Conservation (phyloP, 2,113 vertebrate genomes). For the Prionailurus bengalensis region DNA sequence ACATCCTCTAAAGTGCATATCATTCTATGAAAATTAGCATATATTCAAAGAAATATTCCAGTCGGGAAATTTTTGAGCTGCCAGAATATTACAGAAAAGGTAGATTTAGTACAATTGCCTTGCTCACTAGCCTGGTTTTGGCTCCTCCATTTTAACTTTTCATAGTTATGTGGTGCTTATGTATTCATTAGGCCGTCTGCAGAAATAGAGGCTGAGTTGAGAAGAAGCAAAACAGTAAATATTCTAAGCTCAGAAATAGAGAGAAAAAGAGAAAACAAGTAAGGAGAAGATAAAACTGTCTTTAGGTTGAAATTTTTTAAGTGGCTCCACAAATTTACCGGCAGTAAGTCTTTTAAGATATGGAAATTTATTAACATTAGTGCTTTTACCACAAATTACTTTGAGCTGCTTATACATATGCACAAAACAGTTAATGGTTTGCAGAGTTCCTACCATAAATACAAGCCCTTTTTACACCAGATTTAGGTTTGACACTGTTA, state of each 20-base stretch:
- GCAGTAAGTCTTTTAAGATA: conserved; percentile 28
- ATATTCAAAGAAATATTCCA: not conserved
- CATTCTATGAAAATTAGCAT: not conserved
- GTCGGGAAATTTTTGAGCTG: not conserved
- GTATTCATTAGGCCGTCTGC: conserved; percentile 1
- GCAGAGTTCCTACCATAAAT: conserved; percentile 37
- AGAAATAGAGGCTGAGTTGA: conserved; percentile 14
- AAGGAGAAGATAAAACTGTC: conserved; percentile 56
- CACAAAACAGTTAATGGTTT: not conserved
- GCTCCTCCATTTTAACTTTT: not conserved
- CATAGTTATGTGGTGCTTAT: not conserved
- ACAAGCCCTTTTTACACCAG: conserved; percentile 8
- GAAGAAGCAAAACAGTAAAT: conserved; percentile 54
- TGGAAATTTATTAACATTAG: conserved; percentile 58
- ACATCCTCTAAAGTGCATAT: not conserved
- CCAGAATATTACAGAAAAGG: not conserved
- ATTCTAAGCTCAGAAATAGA: not conserved
- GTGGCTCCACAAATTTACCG: conserved; percentile 40
- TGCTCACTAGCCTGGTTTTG: not conserved
- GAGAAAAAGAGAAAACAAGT: not conserved
- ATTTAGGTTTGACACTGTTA: conserved; percentile 60
- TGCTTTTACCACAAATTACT: conserved; percentile 58
- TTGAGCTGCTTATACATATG: not conserved
- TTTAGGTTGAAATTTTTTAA: conserved; percentile 54
- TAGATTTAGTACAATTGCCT: conserved; percentile 18